These are phyloP conservation scores for Athripsodes cinereus DNA, from an alignment of 2,888 invertebrate genomes.

Conservation along the genomic window DNA sequence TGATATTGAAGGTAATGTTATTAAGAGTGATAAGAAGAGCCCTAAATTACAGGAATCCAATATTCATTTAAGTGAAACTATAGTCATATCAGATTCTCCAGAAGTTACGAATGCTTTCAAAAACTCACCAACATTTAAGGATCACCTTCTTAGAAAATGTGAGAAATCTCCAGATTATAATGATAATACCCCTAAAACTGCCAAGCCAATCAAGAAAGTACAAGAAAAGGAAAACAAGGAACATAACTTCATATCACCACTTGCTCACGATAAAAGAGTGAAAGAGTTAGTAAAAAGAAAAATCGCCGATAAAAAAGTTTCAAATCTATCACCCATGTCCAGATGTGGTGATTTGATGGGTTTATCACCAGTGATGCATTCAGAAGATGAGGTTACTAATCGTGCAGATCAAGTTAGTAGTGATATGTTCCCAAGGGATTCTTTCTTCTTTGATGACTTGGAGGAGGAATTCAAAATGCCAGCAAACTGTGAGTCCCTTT, in stretches of 20 bases:
- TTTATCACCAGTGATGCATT: constrained; percentile 17
- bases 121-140: constrained; percentile 5
- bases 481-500: constrained; percentile 25
- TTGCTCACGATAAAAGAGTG: constrained; percentile 10
- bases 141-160: constrained; percentile 8
- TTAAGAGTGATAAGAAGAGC: background rate
- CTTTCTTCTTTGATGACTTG: constrained; percentile 15
- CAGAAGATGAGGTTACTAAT: background rate
- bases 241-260: constrained; percentile 12
- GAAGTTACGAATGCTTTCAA: background rate
- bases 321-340: constrained; percentile 25
- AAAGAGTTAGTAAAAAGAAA: constrained; percentile 14
- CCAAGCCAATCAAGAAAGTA: background rate
- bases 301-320: constrained; percentile 8
- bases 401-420: background rate
- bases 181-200: constrained; percentile 10
- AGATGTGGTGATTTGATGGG: constrained; percentile 26
- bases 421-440: background rate
- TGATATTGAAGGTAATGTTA: background rate
- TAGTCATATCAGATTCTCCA: background rate
- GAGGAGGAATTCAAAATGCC: constrained; percentile 24
- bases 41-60: background rate
- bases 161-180: constrained; percentile 2
- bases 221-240: background rate
- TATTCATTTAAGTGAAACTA: background rate